Evolutionary conservation across 1,140 invertebrate species (phyloP).

Genomic region (Papilio machaon): DNA sequence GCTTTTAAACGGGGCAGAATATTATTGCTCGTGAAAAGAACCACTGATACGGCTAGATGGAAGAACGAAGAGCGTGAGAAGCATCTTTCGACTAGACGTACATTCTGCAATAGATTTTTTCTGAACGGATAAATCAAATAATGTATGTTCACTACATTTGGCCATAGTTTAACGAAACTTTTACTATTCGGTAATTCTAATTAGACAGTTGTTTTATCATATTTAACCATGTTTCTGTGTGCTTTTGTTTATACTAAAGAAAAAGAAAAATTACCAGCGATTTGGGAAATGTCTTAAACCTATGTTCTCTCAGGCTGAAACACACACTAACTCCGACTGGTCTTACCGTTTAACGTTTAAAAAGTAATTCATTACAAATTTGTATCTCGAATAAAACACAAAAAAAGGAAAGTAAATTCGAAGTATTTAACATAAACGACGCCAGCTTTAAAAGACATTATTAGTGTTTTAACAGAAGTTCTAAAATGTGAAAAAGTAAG

Average conservation of each 20-base stretch:
- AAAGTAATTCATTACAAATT: not conserved
- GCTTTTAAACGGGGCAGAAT: not conserved
- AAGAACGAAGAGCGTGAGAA: not conserved
- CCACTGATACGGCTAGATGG: not conserved
- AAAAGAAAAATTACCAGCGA: not conserved
- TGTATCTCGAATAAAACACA: not conserved
- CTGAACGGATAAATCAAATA: too few relatives aligned
- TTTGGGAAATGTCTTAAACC: not conserved
- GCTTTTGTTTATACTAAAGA: not conserved
- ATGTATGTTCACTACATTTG: not conserved
- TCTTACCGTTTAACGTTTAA: not conserved
- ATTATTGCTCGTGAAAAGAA: not conserved
- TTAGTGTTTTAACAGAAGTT: conserved; percentile 8
- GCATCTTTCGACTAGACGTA: too few relatives aligned
- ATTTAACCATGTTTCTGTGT: not conserved
- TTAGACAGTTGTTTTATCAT: too few relatives aligned
- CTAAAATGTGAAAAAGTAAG: conserved; percentile 42
- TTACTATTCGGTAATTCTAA: not conserved
- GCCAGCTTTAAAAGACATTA: not conserved
- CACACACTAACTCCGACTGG: not conserved
- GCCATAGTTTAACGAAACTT: not conserved
- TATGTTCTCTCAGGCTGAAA: not conserved
- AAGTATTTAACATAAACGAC: not conserved
- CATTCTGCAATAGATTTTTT: not conserved
- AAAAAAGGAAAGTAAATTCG: too few relatives aligned